Conservation (phyloP, 2,797 vertebrate species). For the Sternarchorhynchus goeldii region DNA sequence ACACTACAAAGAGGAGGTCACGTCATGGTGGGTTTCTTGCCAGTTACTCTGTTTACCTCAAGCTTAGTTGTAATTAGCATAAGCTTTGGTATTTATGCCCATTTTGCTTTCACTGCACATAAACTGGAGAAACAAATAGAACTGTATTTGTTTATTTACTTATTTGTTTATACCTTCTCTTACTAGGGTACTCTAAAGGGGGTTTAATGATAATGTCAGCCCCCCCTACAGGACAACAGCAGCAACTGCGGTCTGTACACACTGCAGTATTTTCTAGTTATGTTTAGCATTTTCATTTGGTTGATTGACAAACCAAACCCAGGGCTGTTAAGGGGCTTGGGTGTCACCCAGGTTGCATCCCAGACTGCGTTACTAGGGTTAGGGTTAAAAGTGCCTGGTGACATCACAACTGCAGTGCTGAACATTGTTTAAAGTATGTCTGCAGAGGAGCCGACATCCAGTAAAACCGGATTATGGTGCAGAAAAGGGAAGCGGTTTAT, state of each 20-base stretch:
- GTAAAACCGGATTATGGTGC: constrained; percentile 48
- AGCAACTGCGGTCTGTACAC: too few relatives aligned
- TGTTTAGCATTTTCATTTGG: too few relatives aligned
- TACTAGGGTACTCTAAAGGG: too few relatives aligned
- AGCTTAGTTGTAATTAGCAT: not conserved
- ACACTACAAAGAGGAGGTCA: constrained; percentile 18
- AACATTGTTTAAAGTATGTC: constrained; percentile 13
- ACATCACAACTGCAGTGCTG: constrained; percentile 36
- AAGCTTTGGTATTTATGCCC: not conserved
- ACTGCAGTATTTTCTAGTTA: too few relatives aligned
- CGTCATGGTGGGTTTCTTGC: constrained; percentile 5
- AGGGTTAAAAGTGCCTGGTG: not conserved
- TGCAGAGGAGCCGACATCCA: not conserved
- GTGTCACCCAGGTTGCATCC: not conserved
- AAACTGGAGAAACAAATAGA: not conserved
- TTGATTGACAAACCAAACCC: not conserved
- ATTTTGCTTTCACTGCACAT: constrained; percentile 9
- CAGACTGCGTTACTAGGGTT: not conserved
- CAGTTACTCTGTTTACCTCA: constrained; percentile 11
- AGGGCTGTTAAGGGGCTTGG: not conserved
- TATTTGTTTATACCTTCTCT: too few relatives aligned
- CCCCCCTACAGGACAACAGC: too few relatives aligned
- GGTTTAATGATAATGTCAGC: too few relatives aligned
- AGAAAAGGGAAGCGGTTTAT: constrained; percentile 15
- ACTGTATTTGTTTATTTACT: too few relatives aligned